These are phyloP conservation scores for Rhea pennata DNA, from an alignment of 2,113 vertebrate species.

Conservation along the genomic window DNA sequence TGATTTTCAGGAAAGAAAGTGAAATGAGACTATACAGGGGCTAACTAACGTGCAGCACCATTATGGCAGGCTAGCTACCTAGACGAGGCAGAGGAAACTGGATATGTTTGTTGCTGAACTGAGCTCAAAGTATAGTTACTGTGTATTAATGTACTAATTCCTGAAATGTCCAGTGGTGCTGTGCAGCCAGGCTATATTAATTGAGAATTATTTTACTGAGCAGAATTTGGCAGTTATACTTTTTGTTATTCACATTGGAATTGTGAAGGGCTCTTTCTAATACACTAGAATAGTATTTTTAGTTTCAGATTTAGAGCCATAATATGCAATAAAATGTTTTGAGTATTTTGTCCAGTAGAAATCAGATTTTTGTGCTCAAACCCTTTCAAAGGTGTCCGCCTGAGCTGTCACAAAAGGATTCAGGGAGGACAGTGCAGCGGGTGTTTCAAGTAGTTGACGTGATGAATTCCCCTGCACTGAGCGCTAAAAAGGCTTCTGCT, in stretches of 20 bases:
- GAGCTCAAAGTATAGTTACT: neutral
- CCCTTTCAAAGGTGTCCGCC: neutral
- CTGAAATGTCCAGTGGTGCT: neutral
- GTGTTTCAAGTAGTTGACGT: neutral
- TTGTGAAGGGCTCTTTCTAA: neutral
- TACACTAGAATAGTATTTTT: neutral
- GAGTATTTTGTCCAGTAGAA: constrained; percentile 11
- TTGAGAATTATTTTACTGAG: neutral
- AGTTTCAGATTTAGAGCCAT: neutral
- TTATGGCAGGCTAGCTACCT: neutral
- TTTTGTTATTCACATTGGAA: neutral
- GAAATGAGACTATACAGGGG: neutral
- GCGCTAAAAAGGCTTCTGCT: constrained; percentile 40
- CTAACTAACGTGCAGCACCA: neutral
- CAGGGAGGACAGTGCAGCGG: neutral
- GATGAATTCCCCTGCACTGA: neutral
- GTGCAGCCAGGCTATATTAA: neutral
- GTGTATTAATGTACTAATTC: neutral
- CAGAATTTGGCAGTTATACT: neutral
- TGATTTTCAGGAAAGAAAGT: neutral
- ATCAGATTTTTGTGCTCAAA: neutral
- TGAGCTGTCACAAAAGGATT: neutral
- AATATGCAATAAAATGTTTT: neutral
- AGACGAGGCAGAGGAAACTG: neutral
- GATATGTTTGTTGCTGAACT: neutral